A percentile compares a stretch with the other conserved stretches of the same genome.
Evolutionary conservation across 2,888 invertebrate species (phyloP).

Genomic region (Dendrolimus houi): DNA sequence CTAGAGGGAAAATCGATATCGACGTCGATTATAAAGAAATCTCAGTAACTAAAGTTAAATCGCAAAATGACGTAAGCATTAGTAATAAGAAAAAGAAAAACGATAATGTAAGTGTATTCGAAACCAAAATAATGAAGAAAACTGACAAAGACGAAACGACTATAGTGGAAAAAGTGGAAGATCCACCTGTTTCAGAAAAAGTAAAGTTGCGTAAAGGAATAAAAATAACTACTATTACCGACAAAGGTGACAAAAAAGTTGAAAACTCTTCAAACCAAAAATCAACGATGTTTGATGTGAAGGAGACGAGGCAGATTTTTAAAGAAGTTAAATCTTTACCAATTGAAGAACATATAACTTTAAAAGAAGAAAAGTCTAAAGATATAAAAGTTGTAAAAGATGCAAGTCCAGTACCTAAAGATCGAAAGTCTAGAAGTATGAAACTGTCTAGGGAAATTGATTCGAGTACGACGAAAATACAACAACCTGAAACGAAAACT

Average conservation of each 20-base stretch:
- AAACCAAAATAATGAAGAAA: background rate
- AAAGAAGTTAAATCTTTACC: background rate
- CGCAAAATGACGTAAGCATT: background rate
- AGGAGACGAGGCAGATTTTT: background rate
- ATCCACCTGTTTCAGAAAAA: background rate
- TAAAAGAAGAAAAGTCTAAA: background rate
- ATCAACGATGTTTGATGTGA: background rate
- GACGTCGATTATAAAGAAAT: constrained; percentile 7
- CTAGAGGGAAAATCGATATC: constrained; percentile 1
- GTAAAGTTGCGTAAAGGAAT: background rate
- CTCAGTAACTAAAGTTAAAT: constrained; percentile 4
- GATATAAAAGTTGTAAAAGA: constrained; percentile 1
- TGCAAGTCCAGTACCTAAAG: background rate
- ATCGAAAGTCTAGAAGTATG: background rate
- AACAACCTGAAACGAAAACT: background rate
- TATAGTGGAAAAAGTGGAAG: background rate
- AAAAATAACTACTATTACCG: background rate
- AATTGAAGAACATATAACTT: background rate
- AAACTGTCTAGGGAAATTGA: background rate
- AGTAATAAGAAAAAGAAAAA: background rate
- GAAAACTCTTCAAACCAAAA: background rate
- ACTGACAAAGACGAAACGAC: background rate
- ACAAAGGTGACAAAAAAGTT: background rate
- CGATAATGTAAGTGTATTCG: background rate
- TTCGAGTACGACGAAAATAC: background rate